Percentiles rank a stretch among this genome's conserved stretches.
phyloP scores from a whole-genome alignment of 1,140 invertebrate genomes.

The Mactra quadrangularis region DNA sequence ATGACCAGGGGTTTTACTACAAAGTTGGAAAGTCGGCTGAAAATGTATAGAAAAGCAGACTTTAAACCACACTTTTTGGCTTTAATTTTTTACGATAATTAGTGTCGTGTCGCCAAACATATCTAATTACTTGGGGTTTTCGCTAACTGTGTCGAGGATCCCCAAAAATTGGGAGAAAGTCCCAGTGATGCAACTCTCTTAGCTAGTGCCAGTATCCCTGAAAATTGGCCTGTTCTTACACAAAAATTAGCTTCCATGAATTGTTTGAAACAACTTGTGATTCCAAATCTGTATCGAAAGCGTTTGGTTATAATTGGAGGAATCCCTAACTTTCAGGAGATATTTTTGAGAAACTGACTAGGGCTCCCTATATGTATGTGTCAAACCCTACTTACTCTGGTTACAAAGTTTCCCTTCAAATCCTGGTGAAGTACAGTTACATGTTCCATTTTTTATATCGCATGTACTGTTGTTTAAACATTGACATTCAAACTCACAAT shows the following conservation, averaged over 20 bases:
- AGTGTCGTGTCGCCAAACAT: background rate
- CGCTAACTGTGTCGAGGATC: no score
- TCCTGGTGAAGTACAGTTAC: conserved; percentile 4
- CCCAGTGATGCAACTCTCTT: background rate
- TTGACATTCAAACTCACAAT: background rate
- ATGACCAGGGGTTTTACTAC: no score
- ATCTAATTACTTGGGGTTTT: background rate
- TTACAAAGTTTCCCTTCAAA: background rate
- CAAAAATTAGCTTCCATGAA: no score
- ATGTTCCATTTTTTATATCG: background rate
- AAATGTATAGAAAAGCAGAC: no score
- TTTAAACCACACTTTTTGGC: no score
- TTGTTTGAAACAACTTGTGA: no score
- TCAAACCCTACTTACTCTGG: conserved; percentile 15
- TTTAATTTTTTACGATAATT: no score
- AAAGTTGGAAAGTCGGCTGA: no score
- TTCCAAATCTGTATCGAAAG: no score
- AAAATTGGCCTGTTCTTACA: background rate
- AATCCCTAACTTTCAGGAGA: no score
- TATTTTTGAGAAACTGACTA: background rate
- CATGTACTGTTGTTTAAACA: conserved; percentile 30
- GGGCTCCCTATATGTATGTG: background rate
- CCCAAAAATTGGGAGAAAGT: background rate
- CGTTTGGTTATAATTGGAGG: no score
- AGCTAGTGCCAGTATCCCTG: background rate